Base-by-base conservation (phyloP, 1,140 invertebrate species). In the Holotrichia oblita region DNA sequence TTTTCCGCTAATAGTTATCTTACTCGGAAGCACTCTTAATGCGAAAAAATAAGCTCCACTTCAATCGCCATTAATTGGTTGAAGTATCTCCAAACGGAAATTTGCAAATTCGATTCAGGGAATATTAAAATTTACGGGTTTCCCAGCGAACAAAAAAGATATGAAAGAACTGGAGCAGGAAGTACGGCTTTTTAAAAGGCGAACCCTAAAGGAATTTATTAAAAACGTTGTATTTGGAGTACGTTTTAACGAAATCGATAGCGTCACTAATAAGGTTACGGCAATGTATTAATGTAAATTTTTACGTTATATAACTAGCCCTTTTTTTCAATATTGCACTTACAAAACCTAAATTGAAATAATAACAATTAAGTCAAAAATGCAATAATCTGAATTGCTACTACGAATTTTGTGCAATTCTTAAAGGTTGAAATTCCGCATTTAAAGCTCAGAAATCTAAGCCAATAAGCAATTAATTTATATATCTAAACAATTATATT, bases 91-190 rank as follows among this genome's bases (percentile, higher is more conserved):
- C 14, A 17, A 55, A 55, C 48, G 48, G 48, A 55, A 55, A 55
- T 55, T 55, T 55, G 48, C 48, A 55, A 55, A 55, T 55, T 55
- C 48, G 48, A 17, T 17, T 55, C 14, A 17, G 48, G 48, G 17
- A 55, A 55, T 55, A 55, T 55, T 55, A 55, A 55, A 55, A 55
- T 55, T 55, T 55, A 17, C 48, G 6, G 48, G 48, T 55, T 55
- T 55, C 17, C 48, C 48, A 17, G 17, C 48, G 48, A 17, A 17
- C 17, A n/a, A 55, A 55, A 55, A 17, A 55, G 48, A 55, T 55
- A 55, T 55, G 14, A 55, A 55, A 55, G 48, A 17, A 55, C 14
- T 17, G 17, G n/a, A 55, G 17, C 48, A 55, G 48, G 48, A 55
- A 55, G 17, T 17, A n/a, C 6, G n/a, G 48, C 48, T n/a, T 20